Conservation (phyloP, 2,113 vertebrate species). For the Carlito syrichta region DNA sequence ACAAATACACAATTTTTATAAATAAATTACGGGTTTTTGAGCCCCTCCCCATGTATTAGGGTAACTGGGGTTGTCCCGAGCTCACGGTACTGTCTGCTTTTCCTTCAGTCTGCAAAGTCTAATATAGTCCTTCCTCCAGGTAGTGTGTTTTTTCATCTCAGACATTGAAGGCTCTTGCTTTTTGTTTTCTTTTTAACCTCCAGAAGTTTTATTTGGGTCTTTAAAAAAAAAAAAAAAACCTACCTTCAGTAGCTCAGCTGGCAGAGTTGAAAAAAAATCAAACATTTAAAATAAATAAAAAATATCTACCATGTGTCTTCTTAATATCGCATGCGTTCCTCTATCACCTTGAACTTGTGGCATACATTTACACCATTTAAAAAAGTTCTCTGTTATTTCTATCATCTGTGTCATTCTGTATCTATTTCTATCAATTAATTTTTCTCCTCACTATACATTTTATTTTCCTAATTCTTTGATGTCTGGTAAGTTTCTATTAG, state of each 20-base stretch:
- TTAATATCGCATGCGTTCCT: not conserved
- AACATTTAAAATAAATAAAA: too few species aligned
- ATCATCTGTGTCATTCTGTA: not conserved
- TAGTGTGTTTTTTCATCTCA: not conserved
- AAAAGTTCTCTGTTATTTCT: not conserved
- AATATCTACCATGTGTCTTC: not conserved
- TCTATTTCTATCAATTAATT: not conserved
- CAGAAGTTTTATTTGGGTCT: not conserved
- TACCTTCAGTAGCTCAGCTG: too few species aligned
- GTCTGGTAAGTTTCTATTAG: not conserved
- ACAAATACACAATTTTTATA: too few species aligned
- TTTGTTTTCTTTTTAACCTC: not conserved
- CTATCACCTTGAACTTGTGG: not conserved
- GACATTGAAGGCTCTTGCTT: not conserved
- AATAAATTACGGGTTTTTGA: too few species aligned
- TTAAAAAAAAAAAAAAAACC: too few species aligned
- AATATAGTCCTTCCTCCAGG: not conserved
- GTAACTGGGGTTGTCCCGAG: not conserved
- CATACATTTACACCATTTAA: not conserved
- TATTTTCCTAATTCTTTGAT: conserved; percentile 5
- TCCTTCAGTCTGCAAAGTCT: not conserved
- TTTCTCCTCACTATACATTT: not conserved
- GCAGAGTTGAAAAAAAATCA: too few species aligned
- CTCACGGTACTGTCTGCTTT: not conserved
- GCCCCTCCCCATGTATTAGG: too few species aligned